phyloP scores from a whole-genome alignment of 2,888 invertebrate genomes.

The Lasioglossum calceatum region DNA sequence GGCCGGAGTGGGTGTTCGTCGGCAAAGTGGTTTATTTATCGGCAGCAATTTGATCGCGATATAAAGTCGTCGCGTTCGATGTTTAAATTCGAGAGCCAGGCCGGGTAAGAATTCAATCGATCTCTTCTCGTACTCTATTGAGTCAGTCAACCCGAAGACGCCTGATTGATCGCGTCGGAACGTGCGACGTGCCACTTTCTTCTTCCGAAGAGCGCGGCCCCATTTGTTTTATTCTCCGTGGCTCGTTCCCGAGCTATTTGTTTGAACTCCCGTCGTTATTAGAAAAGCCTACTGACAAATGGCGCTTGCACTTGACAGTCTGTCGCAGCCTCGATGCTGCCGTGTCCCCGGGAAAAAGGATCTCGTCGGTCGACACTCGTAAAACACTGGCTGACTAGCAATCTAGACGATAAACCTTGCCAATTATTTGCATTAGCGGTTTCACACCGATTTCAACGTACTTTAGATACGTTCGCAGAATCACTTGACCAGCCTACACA shows the following conservation, averaged over 20 bases:
- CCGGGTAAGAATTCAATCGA: constrained; percentile 66
- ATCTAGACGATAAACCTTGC: not conserved
- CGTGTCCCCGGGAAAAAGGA: not conserved
- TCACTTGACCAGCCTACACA: not conserved
- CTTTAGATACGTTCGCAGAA: not conserved
- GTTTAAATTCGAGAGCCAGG: constrained; percentile 42
- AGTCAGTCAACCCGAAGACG: constrained; percentile 61
- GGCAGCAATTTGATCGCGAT: constrained; percentile 24
- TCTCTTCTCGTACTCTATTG: constrained; percentile 61
- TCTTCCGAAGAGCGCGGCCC: constrained; percentile 64
- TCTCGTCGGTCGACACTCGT: too few relatives aligned
- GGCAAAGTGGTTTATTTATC: not conserved
- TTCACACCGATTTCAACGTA: not conserved
- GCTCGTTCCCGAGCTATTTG: constrained; percentile 73
- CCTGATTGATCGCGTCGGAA: constrained; percentile 79
- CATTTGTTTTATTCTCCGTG: constrained; percentile 79
- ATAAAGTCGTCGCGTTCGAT: constrained; percentile 26
- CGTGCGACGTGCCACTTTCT: constrained; percentile 76
- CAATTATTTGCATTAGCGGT: not conserved
- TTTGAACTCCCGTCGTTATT: constrained; percentile 73
- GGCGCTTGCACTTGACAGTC: constrained; percentile 57
- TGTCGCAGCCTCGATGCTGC: constrained; percentile 51
- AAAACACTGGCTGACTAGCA: not conserved
- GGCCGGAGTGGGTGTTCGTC: not conserved
- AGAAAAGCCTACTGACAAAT: constrained; percentile 73